phyloP scores from a whole-genome alignment of 2,113 vertebrate genomes.

The Actenoides hombroni region DNA sequence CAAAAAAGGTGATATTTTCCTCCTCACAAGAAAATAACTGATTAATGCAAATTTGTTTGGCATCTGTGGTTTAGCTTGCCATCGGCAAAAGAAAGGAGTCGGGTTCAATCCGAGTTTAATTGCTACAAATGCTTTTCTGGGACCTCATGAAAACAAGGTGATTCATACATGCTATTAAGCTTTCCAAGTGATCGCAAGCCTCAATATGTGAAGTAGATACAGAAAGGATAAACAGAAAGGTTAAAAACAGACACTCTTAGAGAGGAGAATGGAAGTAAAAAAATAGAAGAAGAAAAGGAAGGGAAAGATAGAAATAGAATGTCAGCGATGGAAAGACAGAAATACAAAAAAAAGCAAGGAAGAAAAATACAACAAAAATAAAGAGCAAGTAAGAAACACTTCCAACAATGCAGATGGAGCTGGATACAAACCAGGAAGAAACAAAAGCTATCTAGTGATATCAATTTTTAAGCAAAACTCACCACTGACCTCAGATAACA shows the following conservation, averaged over 20 bases:
- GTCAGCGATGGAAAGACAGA: neutral
- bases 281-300: too few species aligned
- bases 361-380: neutral
- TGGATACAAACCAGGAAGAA: neutral
- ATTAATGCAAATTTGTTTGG: conserved; percentile 32
- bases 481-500: neutral
- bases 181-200: neutral
- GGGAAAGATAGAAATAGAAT: neutral
- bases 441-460: neutral
- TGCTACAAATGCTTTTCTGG: conserved; percentile 7
- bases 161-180: neutral
- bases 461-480: neutral
- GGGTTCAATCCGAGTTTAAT: conserved; percentile 52
- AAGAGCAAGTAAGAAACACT: neutral
- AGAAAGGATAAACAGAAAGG: neutral
- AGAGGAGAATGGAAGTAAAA: accelerated
- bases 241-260: neutral
- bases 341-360: neutral
- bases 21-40: conserved; percentile 1
- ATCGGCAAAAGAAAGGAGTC: neutral
- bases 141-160: neutral
- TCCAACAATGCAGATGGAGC: neutral
- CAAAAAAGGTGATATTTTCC: neutral
- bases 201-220: neutral
- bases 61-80: neutral